Evolutionary conservation across 2,888 invertebrate species (phyloP), one percentile per base, ranked within the genome.

Genomic region (Lordiphosa fenestrarum): DNA sequence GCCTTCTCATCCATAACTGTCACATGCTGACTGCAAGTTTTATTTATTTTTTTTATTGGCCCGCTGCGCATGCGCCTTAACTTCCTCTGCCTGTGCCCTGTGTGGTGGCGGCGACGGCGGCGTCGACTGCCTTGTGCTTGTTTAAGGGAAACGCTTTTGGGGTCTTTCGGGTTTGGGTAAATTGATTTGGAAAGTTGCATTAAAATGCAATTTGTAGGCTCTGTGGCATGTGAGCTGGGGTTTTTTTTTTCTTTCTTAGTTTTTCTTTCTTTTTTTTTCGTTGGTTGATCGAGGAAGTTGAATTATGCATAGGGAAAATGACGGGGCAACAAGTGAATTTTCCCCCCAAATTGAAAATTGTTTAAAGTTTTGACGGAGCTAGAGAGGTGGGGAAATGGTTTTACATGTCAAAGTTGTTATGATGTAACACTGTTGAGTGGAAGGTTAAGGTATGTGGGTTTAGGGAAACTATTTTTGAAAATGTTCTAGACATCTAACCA

Each of bases 151-250:
- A 55, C 49, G 42, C 67, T 39, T 40, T 46, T n/a, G 37, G 23
- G 13, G 39, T 15, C 51, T 38, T 47, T 52, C 39, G 47, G 63
- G 40, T 42, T 57, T 65, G 4, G 48, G 56, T 48, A 66, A 84
- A 84, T 77, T 76, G 84, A 84, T 84, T 78, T 84, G 61, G 84
- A 78, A 84, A 84, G 82, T 77, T 81, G 71, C 82, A 84, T 78
- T 81, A 81, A 78, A 78, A 84, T 84, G 82, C 84, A 78, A 78
- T 84, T 77, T 81, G 59, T 59, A 58, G 64, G 57, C 48, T 65
- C 47, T 63, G 40, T 61, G 39, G 46, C 13, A 35, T 41, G 56
- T 41, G 21, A 30, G 36, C 30, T n/a, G 10, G 57, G 9, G 36
- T n/a, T 30, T 4, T 44, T 39, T 39, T 35, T 37, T n/a, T 30